Evolutionary conservation across 37 sponge, comb jelly and placozoan species (phyloP), one percentile per base, ranked within the genome.

Genomic region (Tethya wilhelma): DNA sequence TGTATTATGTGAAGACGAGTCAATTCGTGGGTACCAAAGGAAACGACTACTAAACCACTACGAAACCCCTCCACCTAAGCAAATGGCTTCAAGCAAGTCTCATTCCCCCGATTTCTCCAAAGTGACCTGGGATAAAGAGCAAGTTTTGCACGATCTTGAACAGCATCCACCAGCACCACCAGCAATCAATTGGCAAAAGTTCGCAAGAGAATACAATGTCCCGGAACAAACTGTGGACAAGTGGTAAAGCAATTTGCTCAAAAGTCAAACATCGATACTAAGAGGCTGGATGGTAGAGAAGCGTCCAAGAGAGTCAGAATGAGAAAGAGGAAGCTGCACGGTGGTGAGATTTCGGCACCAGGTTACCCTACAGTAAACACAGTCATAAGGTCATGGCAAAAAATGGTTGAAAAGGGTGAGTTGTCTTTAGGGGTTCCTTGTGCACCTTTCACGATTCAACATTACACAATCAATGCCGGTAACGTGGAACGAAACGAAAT

Each of bases 201-300:
- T 71, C 28, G 78, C 78, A 64, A 23, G 44, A 25, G 66, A 77
- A 33, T 66, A 77, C 42, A 66, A n/a, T 64, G 40, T 77, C 29
- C 65, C 64, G 26, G 78, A 44, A 37, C 34, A 38, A 76, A 76
- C 62, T 40, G 31, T 4, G 77, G 77, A 2, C 67, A 78, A 23
- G 56, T 49, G 39, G 55, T 38, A 38, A 66, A 66, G 33, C 53
- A 78, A 44, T 64, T 66, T 38, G 67, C 67, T 37, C 22, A 42
- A 20, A 39, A 57, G 31, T 39, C 37, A 46, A 68, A 68, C 2
- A 64, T 78, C n/a, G 79, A 78, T 34, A 63, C 44, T 12, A 38
- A 39, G 22, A 62, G 11, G 25, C 64, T 78, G 29, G 67, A 78
- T 41, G 36, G 29, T 33, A 66, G n/a, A n/a, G n/a, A n/a, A 63